A percentile compares a stretch with the other conserved stretches of the same genome.
phyloP scores from a whole-genome alignment of 2,113 vertebrate genomes.

The Ranitomeya variabilis region DNA sequence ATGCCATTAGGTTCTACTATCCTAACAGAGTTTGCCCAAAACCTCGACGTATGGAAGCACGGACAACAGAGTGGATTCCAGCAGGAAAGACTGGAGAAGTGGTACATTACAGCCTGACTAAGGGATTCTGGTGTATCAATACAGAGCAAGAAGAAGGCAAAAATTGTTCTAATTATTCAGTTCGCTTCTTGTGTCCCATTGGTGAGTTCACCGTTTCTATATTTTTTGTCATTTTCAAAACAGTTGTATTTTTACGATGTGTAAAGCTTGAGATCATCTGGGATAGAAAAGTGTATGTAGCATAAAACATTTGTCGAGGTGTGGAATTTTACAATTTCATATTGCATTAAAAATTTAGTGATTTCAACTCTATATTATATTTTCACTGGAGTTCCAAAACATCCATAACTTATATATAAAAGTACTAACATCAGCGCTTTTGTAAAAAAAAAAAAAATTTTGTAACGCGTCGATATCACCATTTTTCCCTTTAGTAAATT shows the following conservation, averaged over 20 bases:
- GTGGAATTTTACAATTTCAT: not conserved
- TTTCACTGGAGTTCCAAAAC: not conserved
- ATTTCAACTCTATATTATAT: not conserved
- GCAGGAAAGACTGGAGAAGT: conserved; percentile 78
- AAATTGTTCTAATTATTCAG: conserved; percentile 81
- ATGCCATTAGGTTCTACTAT: conserved; percentile 87
- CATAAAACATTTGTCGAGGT: not conserved
- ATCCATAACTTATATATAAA: not conserved
- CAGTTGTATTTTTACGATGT: not conserved
- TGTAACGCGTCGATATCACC: not conserved
- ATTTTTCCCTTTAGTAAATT: too few relatives aligned
- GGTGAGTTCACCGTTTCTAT: conserved; percentile 66
- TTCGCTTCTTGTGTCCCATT: conserved; percentile 81
- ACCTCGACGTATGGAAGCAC: conserved; percentile 79
- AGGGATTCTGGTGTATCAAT: conserved; percentile 91
- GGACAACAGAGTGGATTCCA: conserved; percentile 83
- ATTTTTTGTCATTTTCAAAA: not conserved
- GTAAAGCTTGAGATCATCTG: conserved; percentile 11
- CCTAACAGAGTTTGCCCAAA: conserved; percentile 75
- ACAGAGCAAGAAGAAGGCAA: conserved; percentile 78
- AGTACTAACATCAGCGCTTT: not conserved
- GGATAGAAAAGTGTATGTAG: not conserved
- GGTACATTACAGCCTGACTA: conserved; percentile 75
- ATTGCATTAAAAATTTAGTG: not conserved
- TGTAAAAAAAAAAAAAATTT: too few relatives aligned